These are phyloP conservation scores for Apodemus sylvaticus DNA, from an alignment of 2,113 vertebrate genomes.

Conservation along the genomic window DNA sequence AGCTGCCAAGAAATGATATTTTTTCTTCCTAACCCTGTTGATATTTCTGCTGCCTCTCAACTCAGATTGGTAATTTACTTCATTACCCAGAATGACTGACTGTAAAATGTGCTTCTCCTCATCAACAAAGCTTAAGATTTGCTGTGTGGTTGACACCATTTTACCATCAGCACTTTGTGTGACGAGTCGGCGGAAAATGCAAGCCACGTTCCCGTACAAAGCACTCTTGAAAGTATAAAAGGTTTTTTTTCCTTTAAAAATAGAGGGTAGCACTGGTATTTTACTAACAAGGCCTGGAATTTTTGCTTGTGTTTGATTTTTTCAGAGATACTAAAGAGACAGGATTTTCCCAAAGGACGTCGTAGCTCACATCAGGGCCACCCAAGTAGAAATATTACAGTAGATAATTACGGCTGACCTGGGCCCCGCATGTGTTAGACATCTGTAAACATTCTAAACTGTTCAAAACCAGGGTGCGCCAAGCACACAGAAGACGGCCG, in stretches of 20 bases:
- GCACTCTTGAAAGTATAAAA: background rate
- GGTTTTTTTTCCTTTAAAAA: background rate
- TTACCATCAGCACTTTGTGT: conserved; percentile 38
- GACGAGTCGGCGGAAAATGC: conserved; percentile 30
- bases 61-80: conserved; percentile 39
- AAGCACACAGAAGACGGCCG: background rate
- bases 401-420: background rate
- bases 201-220: conserved; percentile 21
- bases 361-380: background rate
- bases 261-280: background rate
- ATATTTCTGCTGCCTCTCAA: background rate
- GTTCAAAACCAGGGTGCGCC: background rate
- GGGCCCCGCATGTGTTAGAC: background rate
- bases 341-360: conserved; percentile 17
- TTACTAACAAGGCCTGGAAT: background rate
- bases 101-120: background rate
- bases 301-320: background rate
- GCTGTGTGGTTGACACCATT: background rate
- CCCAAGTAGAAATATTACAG: background rate
- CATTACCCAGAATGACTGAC: too few species aligned
- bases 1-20: conserved; percentile 24
- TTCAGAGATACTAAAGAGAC: background rate
- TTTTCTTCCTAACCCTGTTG: background rate
- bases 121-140: conserved; percentile 53
- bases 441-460: background rate